Evolutionary conservation across 2,113 vertebrate species (phyloP).

Genomic region (Oncorhynchus mykiss): DNA sequence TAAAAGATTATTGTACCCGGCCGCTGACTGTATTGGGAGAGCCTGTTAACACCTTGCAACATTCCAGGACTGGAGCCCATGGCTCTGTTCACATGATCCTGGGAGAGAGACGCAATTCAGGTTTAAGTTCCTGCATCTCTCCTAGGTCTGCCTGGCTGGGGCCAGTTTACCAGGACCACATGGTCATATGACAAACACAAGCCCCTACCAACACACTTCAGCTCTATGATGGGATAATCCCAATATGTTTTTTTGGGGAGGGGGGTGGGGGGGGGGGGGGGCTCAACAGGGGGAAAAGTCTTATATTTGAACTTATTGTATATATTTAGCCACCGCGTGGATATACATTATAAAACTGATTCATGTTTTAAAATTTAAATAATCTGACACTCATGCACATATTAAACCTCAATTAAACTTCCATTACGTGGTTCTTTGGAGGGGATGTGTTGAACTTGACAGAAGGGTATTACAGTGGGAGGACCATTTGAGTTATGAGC

Average conservation of each 20-base stretch:
- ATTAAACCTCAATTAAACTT: slow-evolving; percentile 10
- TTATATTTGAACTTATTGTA: neutral
- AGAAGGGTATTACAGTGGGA: slow-evolving; percentile 10
- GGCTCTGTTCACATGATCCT: slow-evolving; percentile 10
- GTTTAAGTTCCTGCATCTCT: neutral
- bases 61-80: slow-evolving; percentile 4
- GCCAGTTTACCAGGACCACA: neutral
- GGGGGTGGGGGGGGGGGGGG: too few species aligned
- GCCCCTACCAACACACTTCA: neutral
- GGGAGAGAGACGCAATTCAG: slow-evolving; percentile 15
- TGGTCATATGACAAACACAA: slow-evolving; percentile 14
- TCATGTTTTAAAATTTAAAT: neutral
- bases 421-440: neutral
- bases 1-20: slow-evolving; percentile 4
- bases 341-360: neutral
- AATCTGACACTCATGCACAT: neutral
- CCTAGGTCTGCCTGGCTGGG: neutral
- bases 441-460: slow-evolving; percentile 14
- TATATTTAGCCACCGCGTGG: neutral
- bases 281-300: too few species aligned
- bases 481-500: slow-evolving; percentile 17
- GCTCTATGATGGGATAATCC: neutral
- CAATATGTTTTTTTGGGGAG: too few species aligned
- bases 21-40: neutral
- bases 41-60: neutral